A percentile compares a stretch with the other conserved stretches of the same genome.
phyloP scores from a whole-genome alignment of 1,140 invertebrate genomes.

The Drosophila ercepeae region DNA sequence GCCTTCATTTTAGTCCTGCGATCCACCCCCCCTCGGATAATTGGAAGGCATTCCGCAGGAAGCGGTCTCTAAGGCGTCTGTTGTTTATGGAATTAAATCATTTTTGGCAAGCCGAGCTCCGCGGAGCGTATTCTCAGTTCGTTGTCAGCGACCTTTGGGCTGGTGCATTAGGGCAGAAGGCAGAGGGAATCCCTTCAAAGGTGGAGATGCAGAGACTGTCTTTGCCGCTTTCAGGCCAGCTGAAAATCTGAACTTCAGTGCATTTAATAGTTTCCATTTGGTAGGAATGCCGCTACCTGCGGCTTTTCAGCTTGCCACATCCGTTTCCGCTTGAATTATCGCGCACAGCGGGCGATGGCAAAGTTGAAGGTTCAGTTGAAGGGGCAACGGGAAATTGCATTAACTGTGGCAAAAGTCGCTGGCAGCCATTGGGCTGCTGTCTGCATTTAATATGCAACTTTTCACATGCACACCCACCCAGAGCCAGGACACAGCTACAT shows the following conservation, averaged over 20 bases:
- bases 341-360: constrained; percentile 61
- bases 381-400: constrained; percentile 71
- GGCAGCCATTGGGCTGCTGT: constrained; percentile 50
- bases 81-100: constrained; percentile 23
- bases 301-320: constrained; percentile 79
- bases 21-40: background rate
- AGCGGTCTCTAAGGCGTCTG: background rate
- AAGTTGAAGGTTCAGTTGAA: background rate
- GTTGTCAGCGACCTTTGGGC: background rate
- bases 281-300: constrained; percentile 61
- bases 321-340: constrained; percentile 82
- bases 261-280: constrained; percentile 81
- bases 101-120: background rate
- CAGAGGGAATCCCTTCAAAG: background rate
- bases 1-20: background rate
- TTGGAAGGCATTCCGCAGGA: background rate
- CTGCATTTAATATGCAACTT: constrained; percentile 82
- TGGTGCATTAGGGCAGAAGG: constrained; percentile 36
- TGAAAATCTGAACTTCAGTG: constrained; percentile 53
- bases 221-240: constrained; percentile 21
- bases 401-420: constrained; percentile 76
- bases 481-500: constrained; percentile 21
- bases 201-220: background rate
- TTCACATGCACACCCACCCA: constrained; percentile 53
- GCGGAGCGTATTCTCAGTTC: background rate